phyloP scores from a whole-genome alignment of 1,140 invertebrate genomes.

The Meloidogyne chitwoodi region DNA sequence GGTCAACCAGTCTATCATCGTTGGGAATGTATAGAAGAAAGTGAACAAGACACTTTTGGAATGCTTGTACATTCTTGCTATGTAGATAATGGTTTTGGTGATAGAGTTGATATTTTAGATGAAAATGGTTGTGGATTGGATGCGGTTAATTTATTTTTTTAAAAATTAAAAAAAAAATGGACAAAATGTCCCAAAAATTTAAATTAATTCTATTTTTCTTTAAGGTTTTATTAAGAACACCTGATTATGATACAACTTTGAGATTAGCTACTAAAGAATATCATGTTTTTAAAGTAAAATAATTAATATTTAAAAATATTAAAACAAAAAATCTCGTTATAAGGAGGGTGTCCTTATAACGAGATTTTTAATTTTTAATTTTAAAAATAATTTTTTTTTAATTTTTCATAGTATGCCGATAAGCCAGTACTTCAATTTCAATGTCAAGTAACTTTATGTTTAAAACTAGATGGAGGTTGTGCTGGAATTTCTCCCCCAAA shows the following conservation, averaged over 20 bases:
- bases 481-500: constrained; percentile 55
- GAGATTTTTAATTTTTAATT: no score
- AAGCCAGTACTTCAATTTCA: constrained; percentile 59
- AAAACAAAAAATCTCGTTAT: no score
- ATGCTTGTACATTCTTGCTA: constrained; percentile 60
- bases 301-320: neutral
- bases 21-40: constrained; percentile 57
- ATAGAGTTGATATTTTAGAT: constrained; percentile 54
- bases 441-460: constrained; percentile 57
- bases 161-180: neutral
- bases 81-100: constrained; percentile 58
- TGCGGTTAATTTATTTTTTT: no score
- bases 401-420: constrained; percentile 48
- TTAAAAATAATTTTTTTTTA: no score
- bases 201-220: neutral
- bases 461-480: constrained; percentile 59
- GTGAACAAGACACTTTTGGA: constrained; percentile 54
- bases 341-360: no score
- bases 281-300: constrained; percentile 53
- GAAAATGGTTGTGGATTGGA: constrained; percentile 44
- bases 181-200: neutral
- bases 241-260: constrained; percentile 51
- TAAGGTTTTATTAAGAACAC: constrained; percentile 36
- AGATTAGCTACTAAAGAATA: constrained; percentile 52
- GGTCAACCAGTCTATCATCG: constrained; percentile 53